phyloP scores from a whole-genome alignment of 1,140 invertebrate species.

The Thaumetopoea pityocampa region DNA sequence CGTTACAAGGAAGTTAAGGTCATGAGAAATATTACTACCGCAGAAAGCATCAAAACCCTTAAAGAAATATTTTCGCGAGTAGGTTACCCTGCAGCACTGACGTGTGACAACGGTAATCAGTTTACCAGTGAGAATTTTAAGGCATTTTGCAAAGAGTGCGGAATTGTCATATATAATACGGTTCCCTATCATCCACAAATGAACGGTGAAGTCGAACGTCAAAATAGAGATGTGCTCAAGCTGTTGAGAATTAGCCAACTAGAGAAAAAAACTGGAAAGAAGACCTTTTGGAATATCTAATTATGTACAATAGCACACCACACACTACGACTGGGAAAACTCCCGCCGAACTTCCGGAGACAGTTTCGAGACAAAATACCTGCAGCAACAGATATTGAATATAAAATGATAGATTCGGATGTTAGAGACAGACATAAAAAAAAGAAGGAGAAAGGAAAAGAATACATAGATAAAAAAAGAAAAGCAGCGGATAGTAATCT shows the following conservation, averaged over 20 bases:
- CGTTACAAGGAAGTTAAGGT: conserved; percentile 26
- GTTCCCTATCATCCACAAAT: conserved; percentile 15
- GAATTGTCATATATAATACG: conserved; percentile 3
- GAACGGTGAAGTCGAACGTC: conserved; percentile 19
- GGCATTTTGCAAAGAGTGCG: neutral
- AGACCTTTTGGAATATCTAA: conserved; percentile 17
- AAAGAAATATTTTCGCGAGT: conserved; percentile 15
- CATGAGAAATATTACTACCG: neutral
- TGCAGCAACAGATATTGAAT: conserved; percentile 1
- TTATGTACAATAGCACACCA: conserved; percentile 30
- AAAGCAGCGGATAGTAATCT: conserved; percentile 12
- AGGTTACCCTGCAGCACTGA: conserved; percentile 3
- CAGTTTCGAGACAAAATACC: conserved; percentile 25
- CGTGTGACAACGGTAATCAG: conserved; percentile 12
- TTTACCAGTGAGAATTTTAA: conserved; percentile 15
- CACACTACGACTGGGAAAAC: conserved; percentile 23
- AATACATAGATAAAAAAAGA: conserved; percentile 21
- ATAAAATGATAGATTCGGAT: conserved; percentile 6
- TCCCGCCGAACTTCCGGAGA: conserved; percentile 19
- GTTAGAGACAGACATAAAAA: conserved; percentile 16
- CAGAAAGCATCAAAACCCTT: conserved; percentile 4
- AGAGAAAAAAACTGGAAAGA: conserved; percentile 12
- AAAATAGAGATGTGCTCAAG: conserved; percentile 22
- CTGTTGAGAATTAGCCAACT: conserved; percentile 12
- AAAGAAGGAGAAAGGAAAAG: conserved; percentile 22